phyloP scores from a whole-genome alignment of 1,140 invertebrate species.

The Scaptomyza pallida region DNA sequence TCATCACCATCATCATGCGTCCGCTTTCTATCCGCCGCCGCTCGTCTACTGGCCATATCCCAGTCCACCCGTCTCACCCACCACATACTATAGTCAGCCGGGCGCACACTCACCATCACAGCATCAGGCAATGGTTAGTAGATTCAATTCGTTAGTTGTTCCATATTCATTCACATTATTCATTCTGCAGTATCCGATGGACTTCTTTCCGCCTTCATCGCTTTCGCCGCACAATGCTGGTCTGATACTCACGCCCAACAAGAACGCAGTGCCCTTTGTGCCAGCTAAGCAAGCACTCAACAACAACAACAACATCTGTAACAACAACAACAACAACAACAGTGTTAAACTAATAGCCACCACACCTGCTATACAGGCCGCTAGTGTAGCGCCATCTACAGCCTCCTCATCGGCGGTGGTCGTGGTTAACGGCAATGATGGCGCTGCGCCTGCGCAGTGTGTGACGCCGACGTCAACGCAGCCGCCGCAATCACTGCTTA shows the following conservation, averaged over 20 bases:
- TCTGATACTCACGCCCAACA: conserved; percentile 70
- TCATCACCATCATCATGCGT: conserved; percentile 62
- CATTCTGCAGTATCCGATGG: conserved; percentile 66
- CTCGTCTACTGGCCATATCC: conserved; percentile 96
- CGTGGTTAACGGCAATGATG: conserved; percentile 1
- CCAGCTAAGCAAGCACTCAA: conserved; percentile 59
- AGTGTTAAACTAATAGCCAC: conserved; percentile 13
- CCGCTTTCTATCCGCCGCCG: conserved; percentile 85
- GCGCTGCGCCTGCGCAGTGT: conserved; percentile 20
- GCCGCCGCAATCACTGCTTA: conserved; percentile 53
- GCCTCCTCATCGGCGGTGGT: not conserved
- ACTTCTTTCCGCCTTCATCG: conserved; percentile 71
- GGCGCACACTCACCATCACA: conserved; percentile 85
- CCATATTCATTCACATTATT: too few relatives aligned
- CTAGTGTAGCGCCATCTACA: conserved; percentile 3
- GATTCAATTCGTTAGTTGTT: not conserved
- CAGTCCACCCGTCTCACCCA: conserved; percentile 95
- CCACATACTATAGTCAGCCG: conserved; percentile 90
- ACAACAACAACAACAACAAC: conserved; percentile 7
- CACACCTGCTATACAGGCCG: conserved; percentile 15
- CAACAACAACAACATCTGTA: conserved; percentile 30
- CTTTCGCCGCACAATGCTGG: conserved; percentile 66
- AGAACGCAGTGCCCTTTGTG: conserved; percentile 63
- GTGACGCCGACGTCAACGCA: conserved; percentile 13
- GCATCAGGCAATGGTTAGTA: conserved; percentile 84